phyloP scores from a whole-genome alignment of 2,888 invertebrate genomes.

The Lepidocyrtinus sp. region DNA sequence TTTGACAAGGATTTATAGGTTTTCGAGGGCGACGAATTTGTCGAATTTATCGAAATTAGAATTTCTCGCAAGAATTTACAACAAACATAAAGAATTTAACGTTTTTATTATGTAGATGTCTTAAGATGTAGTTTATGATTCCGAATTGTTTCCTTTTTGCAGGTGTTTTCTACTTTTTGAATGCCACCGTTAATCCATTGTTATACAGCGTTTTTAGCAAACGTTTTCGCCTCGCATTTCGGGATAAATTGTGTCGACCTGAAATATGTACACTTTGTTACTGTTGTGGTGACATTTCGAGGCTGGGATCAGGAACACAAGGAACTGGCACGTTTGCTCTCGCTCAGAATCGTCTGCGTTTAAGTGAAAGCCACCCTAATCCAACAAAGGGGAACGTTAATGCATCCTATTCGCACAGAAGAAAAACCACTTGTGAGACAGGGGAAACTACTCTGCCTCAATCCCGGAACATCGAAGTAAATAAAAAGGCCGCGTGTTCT shows the following conservation, averaged over 20 bases:
- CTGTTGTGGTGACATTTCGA: slow-evolving; percentile 66
- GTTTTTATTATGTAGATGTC: no score
- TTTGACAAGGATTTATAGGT: no score
- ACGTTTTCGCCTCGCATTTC: slow-evolving; percentile 66
- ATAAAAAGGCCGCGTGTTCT: slow-evolving; percentile 32
- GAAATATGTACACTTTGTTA: slow-evolving; percentile 65
- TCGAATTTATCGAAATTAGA: no score
- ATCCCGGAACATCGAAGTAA: slow-evolving; percentile 2
- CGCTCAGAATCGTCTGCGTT: slow-evolving; percentile 58
- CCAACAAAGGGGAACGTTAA: slow-evolving; percentile 56
- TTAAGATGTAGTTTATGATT: no score
- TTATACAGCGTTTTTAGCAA: slow-evolving; percentile 67
- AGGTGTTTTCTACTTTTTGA: slow-evolving; percentile 70
- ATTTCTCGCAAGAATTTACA: no score
- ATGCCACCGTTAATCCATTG: slow-evolving; percentile 67
- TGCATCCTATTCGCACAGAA: not conserved
- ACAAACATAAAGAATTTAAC: no score
- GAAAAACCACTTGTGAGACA: slow-evolving; percentile 3
- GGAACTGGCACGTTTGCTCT: slow-evolving; percentile 51
- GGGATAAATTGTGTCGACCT: slow-evolving; percentile 66
- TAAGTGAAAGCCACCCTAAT: slow-evolving; percentile 63
- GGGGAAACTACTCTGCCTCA: slow-evolving; percentile 26
- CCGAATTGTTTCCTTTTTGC: no score
- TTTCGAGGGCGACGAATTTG: no score
- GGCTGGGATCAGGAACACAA: slow-evolving; percentile 57